Base-by-base conservation (phyloP, 2,797 vertebrate genomes). In the Trematomus bernacchii region DNA sequence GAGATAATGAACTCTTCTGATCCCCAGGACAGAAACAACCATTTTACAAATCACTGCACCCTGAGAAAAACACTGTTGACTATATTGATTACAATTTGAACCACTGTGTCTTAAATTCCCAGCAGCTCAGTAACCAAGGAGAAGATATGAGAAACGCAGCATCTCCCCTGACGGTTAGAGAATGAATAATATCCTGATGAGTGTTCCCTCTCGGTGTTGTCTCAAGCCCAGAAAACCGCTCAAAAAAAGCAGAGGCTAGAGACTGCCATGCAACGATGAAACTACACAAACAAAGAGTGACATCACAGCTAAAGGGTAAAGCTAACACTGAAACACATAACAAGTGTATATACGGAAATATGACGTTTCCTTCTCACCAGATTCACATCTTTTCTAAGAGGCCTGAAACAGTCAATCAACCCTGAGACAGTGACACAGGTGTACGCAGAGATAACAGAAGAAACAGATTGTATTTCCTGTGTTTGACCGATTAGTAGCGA, bases 151-250 rank as follows among this genome's bases (percentile, higher is more conserved):
- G 82, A 87, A 88, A 88, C 10, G 55, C 60, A 76, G 76, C 6
- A 9, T 84, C 73, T 88, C 86, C 90, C 80, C 72, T 75, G 89
- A 86, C 62, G 83, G 64, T 83, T 79, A 2, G 51, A 80, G 86
- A 77, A 87, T 83, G 80, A 89, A 87, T 83, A 87, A 90, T 65
- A 91, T 87, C 85, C 77, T 82, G 89, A 86, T 80, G 79, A 86
- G 84, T 74, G 53, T 77, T 86, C 68, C 47, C 84, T 43, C 71
- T 69, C 81, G 16, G 6, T 91, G 87, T 92, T 92, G 73, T 88
- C 73, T 87, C 86, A 85, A 89, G 76, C 6, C 42, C 71, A 71
- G 75, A 70, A 67, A 87, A 79, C 48, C 52, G 47, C 71, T 79
- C 19, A 70, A 80, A 84, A 80, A 76, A 77, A 79, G 82, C 72